Base-by-base conservation (phyloP, 2,888 invertebrate species). In the Nycteola revayana region DNA sequence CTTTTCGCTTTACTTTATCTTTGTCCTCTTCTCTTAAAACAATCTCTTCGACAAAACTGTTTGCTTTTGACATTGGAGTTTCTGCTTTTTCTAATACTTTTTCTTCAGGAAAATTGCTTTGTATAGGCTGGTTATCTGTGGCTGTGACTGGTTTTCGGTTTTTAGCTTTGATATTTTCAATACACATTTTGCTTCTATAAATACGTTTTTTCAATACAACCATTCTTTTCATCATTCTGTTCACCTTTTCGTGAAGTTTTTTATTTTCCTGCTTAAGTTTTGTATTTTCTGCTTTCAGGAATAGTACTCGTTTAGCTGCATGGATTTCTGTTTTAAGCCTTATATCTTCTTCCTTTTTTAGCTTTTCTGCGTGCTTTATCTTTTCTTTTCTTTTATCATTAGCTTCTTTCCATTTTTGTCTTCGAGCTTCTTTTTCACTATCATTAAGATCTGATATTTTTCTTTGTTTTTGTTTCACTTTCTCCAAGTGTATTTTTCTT, bases 141-240 rank as follows among this genome's bases (percentile, higher is more conserved):
- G 22, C 22, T 29, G 29, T 29, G 11, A 29, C 29, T 23, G 11
- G 29, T 22, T 29, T 29, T 29, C 29, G 29, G 27, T 33, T 33
- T 27, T 27, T 33, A 27, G 7, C 32, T 32, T 32, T 32, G 32
- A 32, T 25, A 32, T 32, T 20, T 32, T 31, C 25, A 31, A 31
- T 32, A 32, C 26, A 26, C 26, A 26, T 4, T 10, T 32, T 26
- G 21, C 21, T 32, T 21, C 26, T 26, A 32, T 32, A 32, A 32
- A 32, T 32, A 26, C 32, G 25, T 32, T 32, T 20, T 32, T 20
- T 32, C 32, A 32, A 25, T 32, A 25, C 25, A 25, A 25, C 25
- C 29, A 35, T 35, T 28, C 25, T 33, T 34, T 40, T 34, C 28
- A 34, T 40, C 30, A 40, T 40, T 28, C 10, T 40, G 34, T 31